These are phyloP conservation scores for Antennarius striatus DNA, from an alignment of 2,113 vertebrate species.

Conservation along the genomic window DNA sequence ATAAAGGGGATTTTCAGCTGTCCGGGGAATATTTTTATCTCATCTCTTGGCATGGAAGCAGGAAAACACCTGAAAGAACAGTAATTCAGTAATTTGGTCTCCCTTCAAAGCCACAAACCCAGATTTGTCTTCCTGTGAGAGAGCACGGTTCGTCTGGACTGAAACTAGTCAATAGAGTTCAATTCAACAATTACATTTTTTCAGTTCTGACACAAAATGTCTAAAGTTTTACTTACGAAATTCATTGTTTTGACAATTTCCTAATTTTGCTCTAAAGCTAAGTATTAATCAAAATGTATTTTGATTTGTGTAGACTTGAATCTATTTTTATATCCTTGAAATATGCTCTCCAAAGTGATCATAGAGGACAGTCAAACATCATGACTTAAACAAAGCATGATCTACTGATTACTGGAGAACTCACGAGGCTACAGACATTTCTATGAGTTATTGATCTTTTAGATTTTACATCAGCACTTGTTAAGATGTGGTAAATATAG, in stretches of 20 bases:
- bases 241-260: too few relatives aligned
- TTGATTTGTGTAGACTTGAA: background rate
- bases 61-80: slow-evolving; percentile 46
- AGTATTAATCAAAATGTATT: background rate
- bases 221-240: too few relatives aligned
- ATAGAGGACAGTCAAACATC: background rate
- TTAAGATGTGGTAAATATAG: background rate
- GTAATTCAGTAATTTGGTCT: background rate
- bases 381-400: background rate
- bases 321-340: background rate
- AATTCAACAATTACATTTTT: too few relatives aligned
- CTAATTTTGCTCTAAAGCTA: background rate
- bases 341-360: background rate
- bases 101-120: background rate
- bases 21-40: background rate
- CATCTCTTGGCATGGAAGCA: background rate
- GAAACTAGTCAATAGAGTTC: background rate
- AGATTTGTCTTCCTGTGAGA: background rate
- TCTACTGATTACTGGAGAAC: background rate
- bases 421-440: background rate
- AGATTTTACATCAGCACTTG: background rate
- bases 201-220: background rate
- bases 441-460: background rate
- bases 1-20: background rate
- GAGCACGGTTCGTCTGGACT: too few relatives aligned